These are phyloP conservation scores for Condylura cristata DNA, from an alignment of 2,113 vertebrate genomes.

Conservation along the genomic window DNA sequence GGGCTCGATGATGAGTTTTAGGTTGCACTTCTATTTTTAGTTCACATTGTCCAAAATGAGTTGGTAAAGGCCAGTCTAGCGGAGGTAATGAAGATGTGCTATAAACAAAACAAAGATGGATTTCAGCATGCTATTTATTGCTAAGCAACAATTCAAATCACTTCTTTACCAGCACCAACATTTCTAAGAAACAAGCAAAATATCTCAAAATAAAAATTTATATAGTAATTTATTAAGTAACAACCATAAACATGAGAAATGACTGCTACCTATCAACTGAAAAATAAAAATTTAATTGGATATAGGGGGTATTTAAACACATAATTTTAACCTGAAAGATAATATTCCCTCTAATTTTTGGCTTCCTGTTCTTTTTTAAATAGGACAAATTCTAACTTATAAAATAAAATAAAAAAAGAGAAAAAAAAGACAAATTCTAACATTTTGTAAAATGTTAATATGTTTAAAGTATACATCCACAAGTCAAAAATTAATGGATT, in stretches of 20 bases:
- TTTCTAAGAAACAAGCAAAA: constrained; percentile 37
- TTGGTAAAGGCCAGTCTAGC: constrained; percentile 97
- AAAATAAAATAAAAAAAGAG: too few relatives aligned
- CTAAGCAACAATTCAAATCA: constrained; percentile 42
- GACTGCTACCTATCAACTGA: too few relatives aligned
- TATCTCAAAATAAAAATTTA: constrained; percentile 49
- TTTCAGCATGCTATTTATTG: constrained; percentile 54
- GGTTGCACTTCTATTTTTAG: constrained; percentile 98
- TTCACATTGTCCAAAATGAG: constrained; percentile 96
- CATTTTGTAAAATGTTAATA: neutral
- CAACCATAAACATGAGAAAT: too few relatives aligned
- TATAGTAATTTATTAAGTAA: neutral
- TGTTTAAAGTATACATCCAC: neutral
- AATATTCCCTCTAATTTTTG: constrained; percentile 39
- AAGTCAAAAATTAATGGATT: constrained; percentile 13
- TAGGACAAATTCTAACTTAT: constrained; percentile 37
- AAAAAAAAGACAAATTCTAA: constrained; percentile 43
- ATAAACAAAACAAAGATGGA: constrained; percentile 80
- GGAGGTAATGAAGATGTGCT: constrained; percentile 98
- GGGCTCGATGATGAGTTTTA: constrained; percentile 98
- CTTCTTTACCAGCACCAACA: constrained; percentile 40
- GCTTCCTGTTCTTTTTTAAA: constrained; percentile 6
- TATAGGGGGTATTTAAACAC: constrained; percentile 30
- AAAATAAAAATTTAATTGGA: neutral
- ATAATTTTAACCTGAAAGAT: constrained; percentile 39